Evolutionary conservation across 2,888 invertebrate species (phyloP).

Genomic region (Megalurothrips usitatus): DNA sequence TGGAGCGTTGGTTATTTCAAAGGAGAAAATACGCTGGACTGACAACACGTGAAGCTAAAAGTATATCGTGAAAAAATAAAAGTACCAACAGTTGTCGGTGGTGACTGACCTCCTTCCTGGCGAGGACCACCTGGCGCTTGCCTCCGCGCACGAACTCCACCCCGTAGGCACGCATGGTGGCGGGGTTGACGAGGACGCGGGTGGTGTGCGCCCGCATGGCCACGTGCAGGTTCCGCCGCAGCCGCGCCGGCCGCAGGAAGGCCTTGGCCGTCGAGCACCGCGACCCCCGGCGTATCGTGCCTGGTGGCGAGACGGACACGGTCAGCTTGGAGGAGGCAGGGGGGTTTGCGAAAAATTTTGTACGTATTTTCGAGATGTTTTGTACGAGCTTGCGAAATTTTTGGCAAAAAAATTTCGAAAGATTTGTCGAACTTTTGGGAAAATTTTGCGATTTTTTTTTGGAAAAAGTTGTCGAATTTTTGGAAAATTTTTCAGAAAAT

Average conservation of each 20-base stretch:
- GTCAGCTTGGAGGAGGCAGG: too few relatives aligned
- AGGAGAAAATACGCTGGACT: too few relatives aligned
- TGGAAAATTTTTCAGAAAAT: not conserved
- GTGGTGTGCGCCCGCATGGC: slow-evolving; percentile 77
- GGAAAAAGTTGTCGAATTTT: not conserved
- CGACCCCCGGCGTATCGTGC: slow-evolving; percentile 70
- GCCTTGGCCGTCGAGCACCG: slow-evolving; percentile 86
- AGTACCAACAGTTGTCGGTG: too few relatives aligned
- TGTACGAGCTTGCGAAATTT: too few relatives aligned
- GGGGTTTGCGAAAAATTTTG: too few relatives aligned
- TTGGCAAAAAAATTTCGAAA: not conserved
- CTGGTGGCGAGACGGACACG: slow-evolving; percentile 42
- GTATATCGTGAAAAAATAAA: too few relatives aligned
- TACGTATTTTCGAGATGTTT: too few relatives aligned
- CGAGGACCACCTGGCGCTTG: slow-evolving; percentile 61
- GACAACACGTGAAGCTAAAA: too few relatives aligned
- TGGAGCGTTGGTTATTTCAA: too few relatives aligned
- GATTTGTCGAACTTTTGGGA: not conserved
- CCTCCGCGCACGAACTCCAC: slow-evolving; percentile 77
- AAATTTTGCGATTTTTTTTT: not conserved
- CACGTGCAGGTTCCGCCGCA: slow-evolving; percentile 72
- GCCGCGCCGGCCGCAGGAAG: slow-evolving; percentile 71
- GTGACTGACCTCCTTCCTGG: slow-evolving; percentile 61
- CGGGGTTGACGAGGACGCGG: slow-evolving; percentile 66
- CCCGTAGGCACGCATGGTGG: slow-evolving; percentile 69